These are phyloP conservation scores for Callyntrura sp. DNA, from an alignment of 2,888 invertebrate species.

Conservation along the genomic window DNA sequence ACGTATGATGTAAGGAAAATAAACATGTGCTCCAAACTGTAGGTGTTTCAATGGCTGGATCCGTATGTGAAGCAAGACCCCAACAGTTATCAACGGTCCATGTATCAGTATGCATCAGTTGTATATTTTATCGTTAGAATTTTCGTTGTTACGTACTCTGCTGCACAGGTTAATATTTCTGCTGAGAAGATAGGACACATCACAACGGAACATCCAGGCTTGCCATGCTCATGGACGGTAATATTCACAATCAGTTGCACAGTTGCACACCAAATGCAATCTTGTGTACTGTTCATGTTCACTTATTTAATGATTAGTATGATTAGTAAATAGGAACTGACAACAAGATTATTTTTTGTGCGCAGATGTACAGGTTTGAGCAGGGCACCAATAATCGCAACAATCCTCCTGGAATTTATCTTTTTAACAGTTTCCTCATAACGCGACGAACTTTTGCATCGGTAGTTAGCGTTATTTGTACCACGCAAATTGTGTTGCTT, in stretches of 20 bases:
- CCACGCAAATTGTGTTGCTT: conserved; percentile 31
- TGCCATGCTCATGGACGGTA: conserved; percentile 37
- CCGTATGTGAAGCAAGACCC: neutral
- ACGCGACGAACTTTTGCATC: neutral
- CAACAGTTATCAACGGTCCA: neutral
- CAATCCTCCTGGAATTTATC: conserved; percentile 41
- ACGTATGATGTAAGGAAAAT: neutral
- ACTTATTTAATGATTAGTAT: too few species aligned
- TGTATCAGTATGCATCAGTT: conserved; percentile 16
- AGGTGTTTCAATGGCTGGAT: conserved; percentile 25
- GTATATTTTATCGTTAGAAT: conserved; percentile 18
- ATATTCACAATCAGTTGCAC: too few species aligned
- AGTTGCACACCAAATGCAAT: too few species aligned
- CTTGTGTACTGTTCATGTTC: too few species aligned
- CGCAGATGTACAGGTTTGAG: conserved; percentile 37
- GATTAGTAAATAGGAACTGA: too few species aligned
- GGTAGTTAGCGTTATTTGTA: conserved; percentile 1
- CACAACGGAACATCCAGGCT: neutral
- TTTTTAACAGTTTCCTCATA: conserved; percentile 18
- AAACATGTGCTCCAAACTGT: neutral
- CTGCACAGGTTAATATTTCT: conserved; percentile 18
- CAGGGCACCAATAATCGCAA: neutral
- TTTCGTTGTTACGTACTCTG: conserved; percentile 13
- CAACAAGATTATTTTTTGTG: neutral
- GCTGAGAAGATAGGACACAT: neutral